phyloP scores from a whole-genome alignment of 1,140 invertebrate genomes.

The Colletes gigas region DNA sequence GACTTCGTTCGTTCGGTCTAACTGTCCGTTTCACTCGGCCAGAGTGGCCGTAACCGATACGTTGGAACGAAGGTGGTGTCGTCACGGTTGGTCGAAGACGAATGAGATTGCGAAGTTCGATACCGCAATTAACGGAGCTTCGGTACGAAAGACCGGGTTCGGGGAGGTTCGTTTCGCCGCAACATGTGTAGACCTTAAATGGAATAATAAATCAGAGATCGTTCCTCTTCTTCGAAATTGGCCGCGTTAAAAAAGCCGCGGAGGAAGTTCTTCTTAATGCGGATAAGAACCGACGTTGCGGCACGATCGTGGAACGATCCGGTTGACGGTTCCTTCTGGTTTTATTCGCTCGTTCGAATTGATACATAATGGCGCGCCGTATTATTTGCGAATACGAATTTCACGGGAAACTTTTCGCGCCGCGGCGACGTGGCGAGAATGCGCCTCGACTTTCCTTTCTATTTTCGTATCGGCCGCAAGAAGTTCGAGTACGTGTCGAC shows the following conservation, averaged over 20 bases:
- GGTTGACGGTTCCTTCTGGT: not conserved
- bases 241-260: not conserved
- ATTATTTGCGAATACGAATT: not conserved
- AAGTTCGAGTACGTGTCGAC: constrained; percentile 19
- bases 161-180: constrained; percentile 16
- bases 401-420: not conserved
- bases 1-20: constrained; percentile 28
- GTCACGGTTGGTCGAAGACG: constrained; percentile 60
- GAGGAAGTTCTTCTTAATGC: not conserved
- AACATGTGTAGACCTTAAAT: constrained; percentile 54
- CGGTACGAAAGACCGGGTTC: constrained; percentile 15
- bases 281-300: not conserved
- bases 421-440: not conserved
- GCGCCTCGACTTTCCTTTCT: not conserved
- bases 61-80: constrained; percentile 56
- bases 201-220: constrained; percentile 40
- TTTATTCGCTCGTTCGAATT: not conserved
- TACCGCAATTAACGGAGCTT: constrained; percentile 62
- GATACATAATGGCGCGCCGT: not conserved
- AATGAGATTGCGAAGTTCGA: constrained; percentile 63
- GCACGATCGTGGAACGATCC: too few relatives aligned
- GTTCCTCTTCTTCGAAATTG: not conserved
- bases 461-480: not conserved
- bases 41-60: constrained; percentile 55
- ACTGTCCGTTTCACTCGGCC: constrained; percentile 62